Conservation (phyloP, 1,140 invertebrate genomes). For the Kradibia gibbosae region DNA sequence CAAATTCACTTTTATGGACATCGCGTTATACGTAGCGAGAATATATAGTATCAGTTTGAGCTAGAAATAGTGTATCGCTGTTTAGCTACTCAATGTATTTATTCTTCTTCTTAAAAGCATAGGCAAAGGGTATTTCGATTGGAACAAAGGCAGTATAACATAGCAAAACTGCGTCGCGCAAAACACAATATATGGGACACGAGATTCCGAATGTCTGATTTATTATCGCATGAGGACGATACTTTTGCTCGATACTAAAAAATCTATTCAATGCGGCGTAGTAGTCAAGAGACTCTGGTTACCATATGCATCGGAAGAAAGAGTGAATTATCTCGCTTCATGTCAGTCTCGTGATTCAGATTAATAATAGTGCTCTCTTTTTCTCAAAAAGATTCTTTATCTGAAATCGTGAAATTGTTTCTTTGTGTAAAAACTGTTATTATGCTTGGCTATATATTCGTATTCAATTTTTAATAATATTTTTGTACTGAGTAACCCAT, state of each 20-base stretch:
- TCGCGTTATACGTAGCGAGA: too few species aligned
- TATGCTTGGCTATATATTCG: slow-evolving; percentile 7
- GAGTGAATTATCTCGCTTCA: slow-evolving; percentile 25
- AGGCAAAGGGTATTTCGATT: not conserved
- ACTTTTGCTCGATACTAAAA: not conserved
- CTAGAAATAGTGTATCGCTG: slow-evolving; percentile 6
- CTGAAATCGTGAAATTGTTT: slow-evolving; percentile 43
- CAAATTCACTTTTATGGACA: slow-evolving; percentile 19
- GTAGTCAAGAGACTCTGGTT: not conserved
- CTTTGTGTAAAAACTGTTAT: slow-evolving; percentile 46
- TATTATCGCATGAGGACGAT: slow-evolving; percentile 18
- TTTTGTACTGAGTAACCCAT: slow-evolving; percentile 15
- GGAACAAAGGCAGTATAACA: slow-evolving; percentile 39
- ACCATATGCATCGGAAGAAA: not conserved
- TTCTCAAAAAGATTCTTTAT: slow-evolving; percentile 17
- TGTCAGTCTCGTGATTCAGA: slow-evolving; percentile 43
- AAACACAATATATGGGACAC: slow-evolving; percentile 10
- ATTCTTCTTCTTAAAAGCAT: not conserved
- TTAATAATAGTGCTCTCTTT: slow-evolving; percentile 48
- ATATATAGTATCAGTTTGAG: not conserved
- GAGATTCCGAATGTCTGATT: slow-evolving; percentile 22
- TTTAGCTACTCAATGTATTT: not conserved
- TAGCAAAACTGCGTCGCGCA: slow-evolving; percentile 33
- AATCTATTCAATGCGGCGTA: slow-evolving; percentile 1
- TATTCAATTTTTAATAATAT: slow-evolving; percentile 47